Conservation (phyloP, 2,888 invertebrate species). For the Ectobius pallidus region DNA sequence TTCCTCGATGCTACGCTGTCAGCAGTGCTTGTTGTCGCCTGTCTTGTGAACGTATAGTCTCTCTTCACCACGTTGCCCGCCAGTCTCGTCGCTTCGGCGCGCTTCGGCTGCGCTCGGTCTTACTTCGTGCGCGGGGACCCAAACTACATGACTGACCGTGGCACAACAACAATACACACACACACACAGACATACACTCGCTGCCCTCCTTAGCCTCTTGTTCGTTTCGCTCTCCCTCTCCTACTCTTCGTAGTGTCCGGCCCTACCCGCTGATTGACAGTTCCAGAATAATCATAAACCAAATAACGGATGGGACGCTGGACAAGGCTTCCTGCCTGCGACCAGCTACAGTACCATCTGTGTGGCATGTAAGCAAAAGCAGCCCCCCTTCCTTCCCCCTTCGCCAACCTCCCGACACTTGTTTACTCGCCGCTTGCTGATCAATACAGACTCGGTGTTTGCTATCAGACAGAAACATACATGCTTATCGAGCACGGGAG, state of each 20-base stretch:
- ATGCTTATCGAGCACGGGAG: slow-evolving; percentile 42
- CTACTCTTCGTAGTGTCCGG: too few species aligned
- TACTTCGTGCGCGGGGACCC: slow-evolving; percentile 14
- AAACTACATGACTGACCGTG: slow-evolving; percentile 36
- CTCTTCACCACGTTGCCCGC: slow-evolving; percentile 14
- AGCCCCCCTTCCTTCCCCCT: too few species aligned
- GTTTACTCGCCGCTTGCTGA: slow-evolving; percentile 56
- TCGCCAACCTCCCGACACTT: slow-evolving; percentile 49
- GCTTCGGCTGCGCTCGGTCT: slow-evolving; percentile 1
- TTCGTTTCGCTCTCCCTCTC: neutral
- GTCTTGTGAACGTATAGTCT: slow-evolving; percentile 27
- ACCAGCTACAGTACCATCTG: slow-evolving; percentile 38
- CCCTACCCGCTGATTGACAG: slow-evolving; percentile 32
- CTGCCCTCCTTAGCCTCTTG: slow-evolving; percentile 31
- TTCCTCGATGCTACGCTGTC: slow-evolving; percentile 19
- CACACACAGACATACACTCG: slow-evolving; percentile 23
- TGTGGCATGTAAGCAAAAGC: slow-evolving; percentile 34
- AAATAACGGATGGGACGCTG: too few species aligned
- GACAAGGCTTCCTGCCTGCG: slow-evolving; percentile 18
- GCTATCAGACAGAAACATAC: slow-evolving; percentile 53
- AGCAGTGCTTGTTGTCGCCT: neutral
- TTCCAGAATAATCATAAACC: slow-evolving; percentile 29
- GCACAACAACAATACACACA: slow-evolving; percentile 34
- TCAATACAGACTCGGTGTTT: slow-evolving; percentile 55
- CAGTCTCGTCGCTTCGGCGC: slow-evolving; percentile 7